Percentiles rank a stretch among this genome's conserved stretches.
These are phyloP conservation scores for Dasysyrphus albostriatus DNA, from an alignment of 2,888 invertebrate species.

Conservation along the genomic window DNA sequence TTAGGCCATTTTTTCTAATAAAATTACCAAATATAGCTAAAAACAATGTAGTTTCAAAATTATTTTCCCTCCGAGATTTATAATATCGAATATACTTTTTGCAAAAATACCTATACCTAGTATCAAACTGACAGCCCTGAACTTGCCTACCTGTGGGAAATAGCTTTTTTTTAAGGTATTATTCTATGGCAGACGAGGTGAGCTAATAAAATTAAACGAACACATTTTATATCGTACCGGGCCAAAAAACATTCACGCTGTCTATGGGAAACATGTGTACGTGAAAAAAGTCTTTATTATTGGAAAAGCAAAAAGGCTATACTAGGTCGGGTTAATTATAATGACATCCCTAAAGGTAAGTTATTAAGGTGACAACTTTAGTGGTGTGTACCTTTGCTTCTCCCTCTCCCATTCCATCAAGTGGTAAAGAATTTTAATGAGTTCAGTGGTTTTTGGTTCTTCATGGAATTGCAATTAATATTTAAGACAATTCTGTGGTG, in stretches of 20 bases:
- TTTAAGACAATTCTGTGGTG: background rate
- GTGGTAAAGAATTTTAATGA: constrained; percentile 9
- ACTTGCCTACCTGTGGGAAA: constrained; percentile 1
- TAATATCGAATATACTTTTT: too few relatives aligned
- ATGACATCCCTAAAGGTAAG: constrained; percentile 35
- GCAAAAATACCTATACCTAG: too few relatives aligned
- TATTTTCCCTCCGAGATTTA: too few relatives aligned
- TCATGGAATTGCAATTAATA: constrained; percentile 3
- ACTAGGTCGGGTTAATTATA: constrained; percentile 45
- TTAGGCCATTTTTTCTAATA: too few relatives aligned
- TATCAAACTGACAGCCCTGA: background rate
- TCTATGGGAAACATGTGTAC: constrained; percentile 38
- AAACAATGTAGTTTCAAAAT: too few relatives aligned
- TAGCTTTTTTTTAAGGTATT: background rate
- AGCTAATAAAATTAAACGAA: constrained; percentile 50
- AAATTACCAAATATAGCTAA: too few relatives aligned
- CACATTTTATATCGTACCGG: constrained; percentile 18
- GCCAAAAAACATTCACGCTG: constrained; percentile 6
- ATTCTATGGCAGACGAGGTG: constrained; percentile 4
- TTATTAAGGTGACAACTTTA: constrained; percentile 39
- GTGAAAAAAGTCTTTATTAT: constrained; percentile 13
- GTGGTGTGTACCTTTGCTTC: constrained; percentile 1
- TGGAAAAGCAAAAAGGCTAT: background rate
- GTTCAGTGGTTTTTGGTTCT: constrained; percentile 8
- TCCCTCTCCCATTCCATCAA: background rate